Conservation (phyloP, 37 sponge, comb jelly and placozoan species). For the Diacarnus erythraeanus region DNA sequence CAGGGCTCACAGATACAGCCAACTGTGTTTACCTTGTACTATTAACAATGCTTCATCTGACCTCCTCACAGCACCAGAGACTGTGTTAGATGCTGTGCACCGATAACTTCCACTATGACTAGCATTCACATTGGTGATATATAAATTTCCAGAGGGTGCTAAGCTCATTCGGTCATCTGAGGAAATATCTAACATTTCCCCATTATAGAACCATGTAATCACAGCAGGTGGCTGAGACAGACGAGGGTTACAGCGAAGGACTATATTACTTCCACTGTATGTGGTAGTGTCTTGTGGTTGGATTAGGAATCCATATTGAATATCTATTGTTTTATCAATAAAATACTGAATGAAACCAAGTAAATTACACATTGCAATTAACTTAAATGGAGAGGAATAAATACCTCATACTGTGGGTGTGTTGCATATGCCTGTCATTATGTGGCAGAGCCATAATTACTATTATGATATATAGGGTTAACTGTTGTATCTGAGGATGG, state of each 20-base stretch:
- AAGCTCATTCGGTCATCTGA: neutral
- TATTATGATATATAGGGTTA: too few species aligned
- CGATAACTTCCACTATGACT: slow-evolving; percentile 41
- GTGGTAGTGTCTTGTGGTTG: slow-evolving; percentile 8
- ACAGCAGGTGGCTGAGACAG: slow-evolving; percentile 13
- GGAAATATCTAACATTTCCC: neutral
- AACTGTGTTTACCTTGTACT: slow-evolving; percentile 44
- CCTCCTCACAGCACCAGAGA: neutral
- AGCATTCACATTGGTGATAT: slow-evolving; percentile 11
- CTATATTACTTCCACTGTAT: neutral
- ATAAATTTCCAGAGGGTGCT: slow-evolving; percentile 22
- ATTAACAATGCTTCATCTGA: neutral
- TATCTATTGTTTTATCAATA: neutral
- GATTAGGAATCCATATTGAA: neutral
- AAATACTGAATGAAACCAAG: too few species aligned
- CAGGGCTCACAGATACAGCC: too few species aligned
- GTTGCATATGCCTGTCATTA: too few species aligned
- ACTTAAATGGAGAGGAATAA: neutral
- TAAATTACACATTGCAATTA: too few species aligned
- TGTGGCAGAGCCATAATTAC: too few species aligned
- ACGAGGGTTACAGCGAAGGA: slow-evolving; percentile 23
- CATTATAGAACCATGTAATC: slow-evolving; percentile 31
- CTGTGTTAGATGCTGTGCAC: slow-evolving; percentile 37
- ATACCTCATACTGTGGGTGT: too few species aligned
- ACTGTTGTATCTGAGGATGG: too few species aligned